Base-by-base conservation (phyloP, 2,888 invertebrate species). In the Neoitamus cyanurus region DNA sequence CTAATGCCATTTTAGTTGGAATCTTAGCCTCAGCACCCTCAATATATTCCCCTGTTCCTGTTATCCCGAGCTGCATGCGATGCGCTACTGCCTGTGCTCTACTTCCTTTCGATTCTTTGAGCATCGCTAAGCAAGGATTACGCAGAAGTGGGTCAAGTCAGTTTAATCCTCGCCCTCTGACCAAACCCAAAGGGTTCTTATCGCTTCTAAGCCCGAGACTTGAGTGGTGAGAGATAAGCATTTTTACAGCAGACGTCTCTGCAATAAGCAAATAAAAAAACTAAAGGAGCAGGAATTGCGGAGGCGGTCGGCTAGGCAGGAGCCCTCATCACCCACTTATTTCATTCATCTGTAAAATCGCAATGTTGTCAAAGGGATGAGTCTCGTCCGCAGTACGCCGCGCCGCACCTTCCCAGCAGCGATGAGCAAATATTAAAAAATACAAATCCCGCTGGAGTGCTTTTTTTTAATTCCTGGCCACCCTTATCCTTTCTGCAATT, bases 281-380 rank as follows among this genome's bases (percentile, higher is more conserved):
- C 15, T 31, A 58, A 58, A 77, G 48, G 9, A 77, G 46, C 11
- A 6, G 46, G 25, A 77, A 77, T 25, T 25, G 46, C 31, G n/a
- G 20, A n/a, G 31, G 34, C 48, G 31, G 46, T 13, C 42, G 58
- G 34, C 48, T 28, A 20, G 58, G 58, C 37, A 80, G 3, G 20
- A 31, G 58, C 15, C 46, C 42, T 80, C 78, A 80, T 80, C 78
- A 80, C 78, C 58, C 78, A 80, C 58, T 80, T 58, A 80, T 58
- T 58, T 80, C 78, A 80, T 80, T 58, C 78, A 80, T 80, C 78
- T 80, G 78, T 80, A 11, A 80, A 80, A 80, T 80, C 34, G 34
- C 58, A 20, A 42, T 30, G 75, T 42, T 75, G 42, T 75, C 75
- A 75, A 80, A 48, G 58, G 78, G 37, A 28, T 31, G 75, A 31